These are phyloP conservation scores for Hoplostethus mediterraneus DNA, from an alignment of 2,797 vertebrate species.

Conservation along the genomic window DNA sequence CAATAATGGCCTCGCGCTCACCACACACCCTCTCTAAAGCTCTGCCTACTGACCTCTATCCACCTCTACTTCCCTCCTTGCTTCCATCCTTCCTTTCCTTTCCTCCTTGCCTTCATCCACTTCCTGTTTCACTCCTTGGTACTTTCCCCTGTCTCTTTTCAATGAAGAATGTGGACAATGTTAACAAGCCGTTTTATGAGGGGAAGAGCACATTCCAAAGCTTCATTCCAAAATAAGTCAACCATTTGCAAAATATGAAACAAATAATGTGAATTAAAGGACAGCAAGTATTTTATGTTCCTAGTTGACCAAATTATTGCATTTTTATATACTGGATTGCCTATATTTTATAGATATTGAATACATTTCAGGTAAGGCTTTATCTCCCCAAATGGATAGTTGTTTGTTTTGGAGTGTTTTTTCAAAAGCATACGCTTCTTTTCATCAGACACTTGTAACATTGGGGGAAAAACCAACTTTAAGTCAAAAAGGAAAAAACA, in stretches of 20 bases:
- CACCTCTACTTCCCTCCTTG: neutral
- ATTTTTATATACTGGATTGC: too few species aligned
- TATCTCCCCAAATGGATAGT: too few species aligned
- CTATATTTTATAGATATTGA: too few species aligned
- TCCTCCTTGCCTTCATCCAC: neutral
- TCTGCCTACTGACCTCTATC: constrained; percentile 68
- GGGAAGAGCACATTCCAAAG: neutral
- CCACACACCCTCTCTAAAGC: constrained; percentile 71
- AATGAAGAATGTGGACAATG: neutral
- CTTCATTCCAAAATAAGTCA: neutral
- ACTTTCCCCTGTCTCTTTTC: neutral
- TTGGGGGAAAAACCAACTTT: too few species aligned
- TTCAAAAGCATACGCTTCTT: too few species aligned
- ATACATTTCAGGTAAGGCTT: too few species aligned
- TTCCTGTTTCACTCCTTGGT: neutral
- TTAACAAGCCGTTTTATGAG: neutral
- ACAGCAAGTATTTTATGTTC: too few species aligned
- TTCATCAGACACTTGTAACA: too few species aligned
- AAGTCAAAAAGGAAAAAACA: too few species aligned
- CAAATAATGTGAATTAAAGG: too few species aligned
- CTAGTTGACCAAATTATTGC: too few species aligned
- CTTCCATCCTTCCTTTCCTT: constrained; percentile 9
- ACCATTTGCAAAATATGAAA: neutral
- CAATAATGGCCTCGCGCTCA: constrained; percentile 64
- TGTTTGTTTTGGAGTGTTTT: too few species aligned